Percentiles rank a stretch among this genome's conserved stretches.
These are phyloP conservation scores for Sebastes dallii DNA, from an alignment of 2,797 vertebrate species.

Conservation along the genomic window DNA sequence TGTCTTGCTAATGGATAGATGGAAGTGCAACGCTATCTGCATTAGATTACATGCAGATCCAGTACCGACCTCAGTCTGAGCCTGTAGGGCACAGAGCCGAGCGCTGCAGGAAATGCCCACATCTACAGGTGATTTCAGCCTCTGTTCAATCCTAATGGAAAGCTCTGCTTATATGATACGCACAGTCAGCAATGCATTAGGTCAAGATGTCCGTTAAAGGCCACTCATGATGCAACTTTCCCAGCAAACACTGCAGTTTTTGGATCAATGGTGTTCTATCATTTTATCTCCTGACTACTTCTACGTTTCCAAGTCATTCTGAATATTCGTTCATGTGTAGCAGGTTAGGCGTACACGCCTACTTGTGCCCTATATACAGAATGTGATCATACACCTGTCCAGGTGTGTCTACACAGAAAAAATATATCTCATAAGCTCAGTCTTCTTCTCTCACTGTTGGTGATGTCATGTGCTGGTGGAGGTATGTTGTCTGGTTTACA, in stretches of 20 bases:
- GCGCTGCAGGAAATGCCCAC: neutral
- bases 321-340: too few relatives aligned
- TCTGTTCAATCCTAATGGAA: neutral
- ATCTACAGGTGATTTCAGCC: neutral
- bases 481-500: too few relatives aligned
- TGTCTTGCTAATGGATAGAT: constrained; percentile 20
- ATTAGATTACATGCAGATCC: neutral
- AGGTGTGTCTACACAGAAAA: too few relatives aligned
- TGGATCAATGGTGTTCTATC: neutral
- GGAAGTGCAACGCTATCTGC: neutral
- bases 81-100: neutral
- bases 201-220: neutral
- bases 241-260: neutral
- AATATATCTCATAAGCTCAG: too few relatives aligned
- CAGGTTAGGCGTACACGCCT: too few relatives aligned
- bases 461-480: too few relatives aligned
- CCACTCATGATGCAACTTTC: neutral
- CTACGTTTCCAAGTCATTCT: too few relatives aligned
- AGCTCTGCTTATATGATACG: neutral
- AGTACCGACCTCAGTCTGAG: neutral
- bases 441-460: too few relatives aligned
- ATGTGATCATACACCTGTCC: too few relatives aligned
- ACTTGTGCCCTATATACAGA: too few relatives aligned
- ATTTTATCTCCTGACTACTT: neutral
- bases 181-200: neutral